Conservation (phyloP, 2,888 invertebrate species). For the Phorcus lineatus region DNA sequence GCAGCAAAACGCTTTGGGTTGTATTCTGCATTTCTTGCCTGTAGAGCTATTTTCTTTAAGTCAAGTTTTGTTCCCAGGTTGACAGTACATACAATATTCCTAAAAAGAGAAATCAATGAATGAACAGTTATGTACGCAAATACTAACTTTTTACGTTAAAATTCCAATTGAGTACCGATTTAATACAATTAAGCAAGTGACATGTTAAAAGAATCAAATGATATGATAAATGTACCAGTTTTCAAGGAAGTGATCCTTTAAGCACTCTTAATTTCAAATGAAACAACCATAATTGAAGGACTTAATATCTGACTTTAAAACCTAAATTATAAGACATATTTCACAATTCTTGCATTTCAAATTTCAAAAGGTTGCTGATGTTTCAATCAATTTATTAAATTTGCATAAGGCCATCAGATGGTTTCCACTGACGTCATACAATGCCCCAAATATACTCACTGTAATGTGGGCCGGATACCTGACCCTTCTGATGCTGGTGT, state of each 20-base stretch:
- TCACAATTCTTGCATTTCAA: no score
- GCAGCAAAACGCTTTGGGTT: conserved; percentile 99
- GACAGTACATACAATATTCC: conserved; percentile 98
- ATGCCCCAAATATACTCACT: conserved; percentile 79
- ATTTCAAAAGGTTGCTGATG: no score
- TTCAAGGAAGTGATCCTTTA: no score
- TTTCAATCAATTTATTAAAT: neutral
- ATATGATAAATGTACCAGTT: no score
- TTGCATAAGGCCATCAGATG: neutral
- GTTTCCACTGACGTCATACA: neutral
- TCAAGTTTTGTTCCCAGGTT: conserved; percentile 95
- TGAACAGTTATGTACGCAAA: neutral
- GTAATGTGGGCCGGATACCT: conserved; percentile 93
- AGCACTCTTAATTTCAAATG: no score
- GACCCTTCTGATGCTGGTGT: conserved; percentile 87
- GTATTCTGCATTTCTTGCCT: conserved; percentile 98
- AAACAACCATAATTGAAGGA: no score
- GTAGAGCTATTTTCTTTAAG: conserved; percentile 96
- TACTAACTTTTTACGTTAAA: neutral
- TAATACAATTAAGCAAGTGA: no score
- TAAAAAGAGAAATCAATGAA: conserved; percentile 74
- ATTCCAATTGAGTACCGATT: no score
- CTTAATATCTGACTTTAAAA: neutral
- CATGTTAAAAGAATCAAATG: no score
- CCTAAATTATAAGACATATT: no score